Conservation (phyloP, 2,888 invertebrate genomes). For the Merodon equestris region DNA sequence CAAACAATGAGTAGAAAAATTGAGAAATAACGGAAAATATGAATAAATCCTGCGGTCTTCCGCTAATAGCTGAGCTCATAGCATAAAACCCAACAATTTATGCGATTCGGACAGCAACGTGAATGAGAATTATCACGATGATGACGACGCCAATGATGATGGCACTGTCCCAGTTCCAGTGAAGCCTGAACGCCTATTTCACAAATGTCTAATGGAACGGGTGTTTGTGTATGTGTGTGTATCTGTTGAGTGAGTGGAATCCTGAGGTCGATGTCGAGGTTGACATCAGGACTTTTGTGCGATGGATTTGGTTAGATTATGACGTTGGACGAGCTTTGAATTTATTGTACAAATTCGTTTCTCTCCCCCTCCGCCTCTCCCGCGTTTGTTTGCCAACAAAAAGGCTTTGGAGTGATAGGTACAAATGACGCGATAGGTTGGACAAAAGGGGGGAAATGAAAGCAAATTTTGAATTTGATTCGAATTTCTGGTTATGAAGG, state of each 20-base stretch:
- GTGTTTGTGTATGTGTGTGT: too few relatives aligned
- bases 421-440: slow-evolving; percentile 20
- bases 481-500: slow-evolving; percentile 30
- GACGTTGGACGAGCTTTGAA: slow-evolving; percentile 58
- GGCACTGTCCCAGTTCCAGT: slow-evolving; percentile 7
- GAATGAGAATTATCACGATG: slow-evolving; percentile 47
- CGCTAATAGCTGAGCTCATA: slow-evolving; percentile 33
- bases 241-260: background rate
- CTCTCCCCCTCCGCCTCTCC: background rate
- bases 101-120: slow-evolving; percentile 46
- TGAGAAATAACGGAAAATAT: slow-evolving; percentile 5
- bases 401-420: too few relatives aligned
- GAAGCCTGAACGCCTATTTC: background rate
- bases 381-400: slow-evolving; percentile 30
- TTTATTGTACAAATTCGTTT: slow-evolving; percentile 35
- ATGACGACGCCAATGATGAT: slow-evolving; percentile 29
- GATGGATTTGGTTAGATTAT: slow-evolving; percentile 66
- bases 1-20: background rate
- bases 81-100: slow-evolving; percentile 46
- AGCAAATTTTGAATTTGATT: slow-evolving; percentile 53
- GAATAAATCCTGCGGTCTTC: slow-evolving; percentile 46
- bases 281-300: slow-evolving; percentile 58
- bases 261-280: slow-evolving; percentile 44
- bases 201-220: too few relatives aligned
- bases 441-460: slow-evolving; percentile 8